Percentiles rank a stretch among this genome's conserved stretches.
Conservation (phyloP, 2,888 invertebrate species). For the Drosophila merina region DNA sequence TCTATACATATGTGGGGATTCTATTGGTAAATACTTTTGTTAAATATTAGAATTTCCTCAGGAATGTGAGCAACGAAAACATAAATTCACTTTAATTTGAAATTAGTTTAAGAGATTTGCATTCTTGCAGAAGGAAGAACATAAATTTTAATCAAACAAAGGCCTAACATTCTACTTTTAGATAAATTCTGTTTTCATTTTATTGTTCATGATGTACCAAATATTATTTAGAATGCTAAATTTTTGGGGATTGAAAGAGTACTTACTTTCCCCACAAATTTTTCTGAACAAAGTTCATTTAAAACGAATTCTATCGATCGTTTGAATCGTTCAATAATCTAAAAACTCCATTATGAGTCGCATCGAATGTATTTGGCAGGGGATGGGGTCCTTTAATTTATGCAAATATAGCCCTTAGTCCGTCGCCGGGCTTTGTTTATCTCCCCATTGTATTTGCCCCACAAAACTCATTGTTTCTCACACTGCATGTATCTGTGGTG, state of each 20-base stretch:
- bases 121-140: not conserved
- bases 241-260: not conserved
- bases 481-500: constrained; percentile 1
- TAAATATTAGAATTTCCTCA: not conserved
- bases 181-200: not conserved
- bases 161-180: not conserved
- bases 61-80: not conserved
- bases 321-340: not conserved
- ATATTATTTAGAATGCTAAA: not conserved
- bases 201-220: not conserved
- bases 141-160: not conserved
- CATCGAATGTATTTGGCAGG: constrained; percentile 6
- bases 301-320: not conserved
- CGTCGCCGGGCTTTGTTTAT: constrained; percentile 18
- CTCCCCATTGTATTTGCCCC: constrained; percentile 27
- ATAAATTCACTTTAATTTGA: not conserved
- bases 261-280: not conserved
- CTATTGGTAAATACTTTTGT: not conserved
- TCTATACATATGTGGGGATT: not conserved
- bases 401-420: constrained; percentile 39
- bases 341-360: not conserved
- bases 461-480: constrained; percentile 33
- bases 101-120: not conserved
- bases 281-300: not conserved
- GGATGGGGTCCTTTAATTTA: constrained; percentile 22